Evolutionary conservation across 2,888 invertebrate species (phyloP).

Genomic region (Erebia epiphron): DNA sequence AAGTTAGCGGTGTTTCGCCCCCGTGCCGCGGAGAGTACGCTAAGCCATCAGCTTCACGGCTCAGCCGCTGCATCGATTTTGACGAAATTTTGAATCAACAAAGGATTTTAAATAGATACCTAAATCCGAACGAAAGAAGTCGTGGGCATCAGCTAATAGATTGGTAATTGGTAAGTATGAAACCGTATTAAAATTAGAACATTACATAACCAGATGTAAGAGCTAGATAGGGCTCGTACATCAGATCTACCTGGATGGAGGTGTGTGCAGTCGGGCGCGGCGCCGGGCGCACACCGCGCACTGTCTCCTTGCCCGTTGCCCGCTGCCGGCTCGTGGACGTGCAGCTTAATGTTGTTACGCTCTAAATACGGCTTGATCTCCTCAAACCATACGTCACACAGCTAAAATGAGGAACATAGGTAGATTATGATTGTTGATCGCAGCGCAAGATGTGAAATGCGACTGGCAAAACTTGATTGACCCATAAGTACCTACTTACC

Average conservation of each 20-base stretch:
- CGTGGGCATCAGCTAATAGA: not conserved
- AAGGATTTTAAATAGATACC: too few species aligned
- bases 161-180: not conserved
- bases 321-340: constrained; percentile 52
- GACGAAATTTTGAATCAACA: too few species aligned
- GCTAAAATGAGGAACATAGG: constrained; percentile 51
- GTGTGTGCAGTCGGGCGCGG: constrained; percentile 59
- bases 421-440: not conserved
- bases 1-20: too few species aligned
- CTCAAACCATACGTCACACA: constrained; percentile 77
- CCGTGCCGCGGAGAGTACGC: too few species aligned
- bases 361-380: constrained; percentile 74
- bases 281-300: constrained; percentile 42
- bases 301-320: constrained; percentile 51
- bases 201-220: constrained; percentile 31
- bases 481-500: too few species aligned
- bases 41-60: too few species aligned
- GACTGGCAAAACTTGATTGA: not conserved
- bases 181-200: not conserved
- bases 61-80: too few species aligned
- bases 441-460: not conserved
- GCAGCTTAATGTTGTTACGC: constrained; percentile 72
- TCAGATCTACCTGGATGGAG: constrained; percentile 73
- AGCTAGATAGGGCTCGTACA: constrained; percentile 61
- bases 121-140: not conserved